Evolutionary conservation across 92 coral and sea anemone species (phyloP), one percentile per base, ranked within the genome.

Genomic region (Umimayanthus chanpuru): DNA sequence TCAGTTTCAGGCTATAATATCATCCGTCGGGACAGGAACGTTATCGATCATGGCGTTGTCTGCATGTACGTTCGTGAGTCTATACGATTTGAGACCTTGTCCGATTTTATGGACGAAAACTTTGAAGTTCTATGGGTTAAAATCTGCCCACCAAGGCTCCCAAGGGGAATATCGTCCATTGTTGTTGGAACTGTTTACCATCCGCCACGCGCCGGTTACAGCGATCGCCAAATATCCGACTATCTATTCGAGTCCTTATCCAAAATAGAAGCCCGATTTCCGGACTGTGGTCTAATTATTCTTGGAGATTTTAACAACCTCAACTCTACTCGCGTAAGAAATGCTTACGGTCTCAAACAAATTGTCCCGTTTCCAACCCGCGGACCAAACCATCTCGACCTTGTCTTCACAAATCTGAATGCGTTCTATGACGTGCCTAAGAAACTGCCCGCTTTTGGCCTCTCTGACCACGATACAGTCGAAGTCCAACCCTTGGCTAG

Each of bases 381-480:
- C 32, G 38, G 41, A 26, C 14, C n/a, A 26, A 71, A 32, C 32
- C 20, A 71, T 23, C 76, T 73, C 43, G 47, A 73, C 49, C 39
- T 73, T 2, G 78, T 73, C 39, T 21, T 73, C 39, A 32, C 78
- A 15, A 79, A 79, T 55, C 71, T 79, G 71, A 55, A 28, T 50
- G 71, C 74, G n/a, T n/a, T n/a, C n/a, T n/a, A n/a, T n/a, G n/a
- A n/a, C n/a, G n/a, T n/a, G n/a, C n/a, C n/a, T n/a, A n/a, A n/a
- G n/a, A n/a, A n/a, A n/a, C n/a, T n/a, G n/a, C n/a, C n/a, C n/a
- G n/a, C n/a, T n/a, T n/a, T n/a, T n/a, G n/a, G n/a, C 25, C 88
- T 91, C 32, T 88, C 91, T 29, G 91, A 85, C 80, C 91, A 88
- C 83, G 89, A 73, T 25, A 86, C 89, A 16, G 73, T 89, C 26